These are phyloP conservation scores for Acipenser oxyrinchus DNA, from an alignment of 2,797 vertebrate species.

Conservation along the genomic window DNA sequence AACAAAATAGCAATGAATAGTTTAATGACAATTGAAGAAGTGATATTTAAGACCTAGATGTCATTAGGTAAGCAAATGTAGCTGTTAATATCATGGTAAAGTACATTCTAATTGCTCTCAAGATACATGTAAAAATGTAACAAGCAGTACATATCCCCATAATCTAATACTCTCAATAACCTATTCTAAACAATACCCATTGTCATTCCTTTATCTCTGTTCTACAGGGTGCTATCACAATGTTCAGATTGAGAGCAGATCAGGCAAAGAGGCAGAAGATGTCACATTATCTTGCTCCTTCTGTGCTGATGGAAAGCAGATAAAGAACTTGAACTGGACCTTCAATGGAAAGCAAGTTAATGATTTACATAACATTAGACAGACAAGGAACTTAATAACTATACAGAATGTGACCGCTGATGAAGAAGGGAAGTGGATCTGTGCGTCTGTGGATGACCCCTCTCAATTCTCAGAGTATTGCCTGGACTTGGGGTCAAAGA, in stretches of 20 bases:
- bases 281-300: background rate
- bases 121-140: too few relatives aligned
- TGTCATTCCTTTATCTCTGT: background rate
- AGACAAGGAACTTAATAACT: background rate
- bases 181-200: too few relatives aligned
- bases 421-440: background rate
- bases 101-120: too few relatives aligned
- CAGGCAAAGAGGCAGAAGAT: background rate
- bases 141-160: too few relatives aligned
- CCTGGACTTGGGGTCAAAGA: background rate
- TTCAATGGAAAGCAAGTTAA: background rate
- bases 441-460: background rate
- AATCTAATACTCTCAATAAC: too few relatives aligned
- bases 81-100: too few relatives aligned
- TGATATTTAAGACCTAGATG: too few relatives aligned
- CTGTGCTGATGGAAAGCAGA: background rate
- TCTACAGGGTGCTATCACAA: background rate
- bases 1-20: too few relatives aligned
- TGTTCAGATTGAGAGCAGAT: background rate
- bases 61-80: too few relatives aligned
- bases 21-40: too few relatives aligned
- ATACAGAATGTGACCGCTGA: background rate
- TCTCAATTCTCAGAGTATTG: background rate
- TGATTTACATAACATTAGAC: background rate
- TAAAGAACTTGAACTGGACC: background rate